phyloP scores from a whole-genome alignment of 1,140 invertebrate genomes.

The Phymastichus coffea region DNA sequence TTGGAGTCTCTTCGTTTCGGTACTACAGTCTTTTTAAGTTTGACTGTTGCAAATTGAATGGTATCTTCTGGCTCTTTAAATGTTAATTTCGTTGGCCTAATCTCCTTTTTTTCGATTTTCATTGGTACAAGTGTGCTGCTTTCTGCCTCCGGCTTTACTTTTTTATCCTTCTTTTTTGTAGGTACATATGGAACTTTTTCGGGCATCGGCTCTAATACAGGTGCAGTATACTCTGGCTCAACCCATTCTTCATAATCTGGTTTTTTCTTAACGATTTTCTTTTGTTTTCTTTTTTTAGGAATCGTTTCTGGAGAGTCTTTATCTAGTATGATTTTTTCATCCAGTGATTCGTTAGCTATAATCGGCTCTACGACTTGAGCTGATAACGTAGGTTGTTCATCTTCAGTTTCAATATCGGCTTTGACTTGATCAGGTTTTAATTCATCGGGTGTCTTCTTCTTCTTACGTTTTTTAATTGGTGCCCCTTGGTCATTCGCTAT shows the following conservation, averaged over 20 bases:
- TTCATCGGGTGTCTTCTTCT: not conserved
- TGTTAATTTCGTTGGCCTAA: constrained; percentile 52
- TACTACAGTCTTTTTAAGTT: constrained; percentile 63
- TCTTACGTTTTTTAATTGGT: not conserved
- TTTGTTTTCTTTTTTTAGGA: constrained; percentile 45
- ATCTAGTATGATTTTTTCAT: too few species aligned
- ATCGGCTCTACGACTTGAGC: too few species aligned
- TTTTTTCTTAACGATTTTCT: constrained; percentile 47
- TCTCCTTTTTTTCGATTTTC: constrained; percentile 53
- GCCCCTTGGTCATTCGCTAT: too few species aligned
- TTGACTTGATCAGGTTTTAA: not conserved
- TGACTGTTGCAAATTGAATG: constrained; percentile 62
- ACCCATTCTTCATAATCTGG: constrained; percentile 55
- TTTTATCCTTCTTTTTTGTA: constrained; percentile 35
- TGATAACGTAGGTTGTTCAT: too few species aligned
- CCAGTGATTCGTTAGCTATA: too few species aligned
- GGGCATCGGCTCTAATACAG: constrained; percentile 51
- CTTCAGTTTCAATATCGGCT: constrained; percentile 41
- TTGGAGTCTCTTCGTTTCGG: constrained; percentile 57
- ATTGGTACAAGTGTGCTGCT: constrained; percentile 31
- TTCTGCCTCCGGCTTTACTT: not conserved
- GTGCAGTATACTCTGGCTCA: constrained; percentile 53
- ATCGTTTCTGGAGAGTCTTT: not conserved
- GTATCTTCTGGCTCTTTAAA: constrained; percentile 50
- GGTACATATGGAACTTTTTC: constrained; percentile 53